These are phyloP conservation scores for Hypotaenidia philippensis DNA, from an alignment of 2,797 vertebrate genomes.

Conservation along the genomic window DNA sequence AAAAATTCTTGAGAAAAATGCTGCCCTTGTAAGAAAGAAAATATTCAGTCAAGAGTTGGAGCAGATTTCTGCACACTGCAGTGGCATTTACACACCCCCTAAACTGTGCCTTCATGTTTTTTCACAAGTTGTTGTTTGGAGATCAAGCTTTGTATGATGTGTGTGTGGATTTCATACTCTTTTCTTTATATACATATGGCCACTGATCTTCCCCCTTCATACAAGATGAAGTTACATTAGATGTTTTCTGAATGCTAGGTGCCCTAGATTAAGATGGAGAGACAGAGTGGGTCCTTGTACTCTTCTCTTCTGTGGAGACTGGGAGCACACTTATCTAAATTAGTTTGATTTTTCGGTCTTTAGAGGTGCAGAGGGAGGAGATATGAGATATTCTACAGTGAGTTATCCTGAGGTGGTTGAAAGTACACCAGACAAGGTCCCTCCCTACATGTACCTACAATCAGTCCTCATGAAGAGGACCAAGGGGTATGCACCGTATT, in stretches of 20 bases:
- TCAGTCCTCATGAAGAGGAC: not conserved
- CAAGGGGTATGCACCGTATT: not conserved
- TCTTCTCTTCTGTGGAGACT: not conserved
- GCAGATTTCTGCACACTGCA: not conserved
- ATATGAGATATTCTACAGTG: not conserved
- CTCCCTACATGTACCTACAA: not conserved
- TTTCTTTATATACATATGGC: not conserved
- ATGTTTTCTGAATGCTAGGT: not conserved
- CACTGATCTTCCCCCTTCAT: not conserved
- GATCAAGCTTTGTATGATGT: not conserved
- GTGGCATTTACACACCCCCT: not conserved
- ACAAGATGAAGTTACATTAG: not conserved
- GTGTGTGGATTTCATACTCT: not conserved
- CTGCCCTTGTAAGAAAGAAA: not conserved
- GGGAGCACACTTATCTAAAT: not conserved
- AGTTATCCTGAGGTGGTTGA: not conserved
- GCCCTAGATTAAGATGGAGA: not conserved
- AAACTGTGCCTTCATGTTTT: not conserved
- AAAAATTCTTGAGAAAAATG: not conserved
- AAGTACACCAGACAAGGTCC: not conserved
- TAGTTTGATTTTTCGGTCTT: not conserved
- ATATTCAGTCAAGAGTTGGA: not conserved
- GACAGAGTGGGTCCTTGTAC: not conserved
- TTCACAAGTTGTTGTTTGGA: not conserved
- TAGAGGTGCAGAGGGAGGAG: not conserved